These are phyloP conservation scores for Sebastes nivosus DNA, from an alignment of 2,797 vertebrate species.

Conservation along the genomic window DNA sequence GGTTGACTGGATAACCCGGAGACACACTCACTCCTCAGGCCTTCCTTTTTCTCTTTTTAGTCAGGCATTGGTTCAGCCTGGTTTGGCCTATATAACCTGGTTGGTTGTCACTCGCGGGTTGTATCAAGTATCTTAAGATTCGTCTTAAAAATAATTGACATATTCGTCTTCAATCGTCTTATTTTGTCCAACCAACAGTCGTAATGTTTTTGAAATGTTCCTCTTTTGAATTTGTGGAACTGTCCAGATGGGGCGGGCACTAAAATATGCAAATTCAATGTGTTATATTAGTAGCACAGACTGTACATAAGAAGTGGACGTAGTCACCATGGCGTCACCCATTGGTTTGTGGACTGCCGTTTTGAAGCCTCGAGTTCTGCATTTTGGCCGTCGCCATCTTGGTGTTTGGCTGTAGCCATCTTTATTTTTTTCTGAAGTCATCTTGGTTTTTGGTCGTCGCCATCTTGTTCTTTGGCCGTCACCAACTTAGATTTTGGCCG, in stretches of 20 bases:
- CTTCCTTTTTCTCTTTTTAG: background rate
- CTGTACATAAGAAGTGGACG: no score
- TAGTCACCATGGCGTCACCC: fast-evolving
- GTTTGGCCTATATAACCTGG: background rate
- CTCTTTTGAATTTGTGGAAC: background rate
- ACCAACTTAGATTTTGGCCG: no score
- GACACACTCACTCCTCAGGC: constrained; percentile 1
- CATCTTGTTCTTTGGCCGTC: no score
- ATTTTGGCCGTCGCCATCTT: no score
- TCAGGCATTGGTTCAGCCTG: background rate
- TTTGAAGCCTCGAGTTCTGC: no score
- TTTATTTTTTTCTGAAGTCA: no score
- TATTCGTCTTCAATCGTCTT: background rate
- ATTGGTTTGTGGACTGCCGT: fast-evolving
- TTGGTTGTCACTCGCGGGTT: background rate
- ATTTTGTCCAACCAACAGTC: background rate
- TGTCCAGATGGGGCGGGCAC: no score
- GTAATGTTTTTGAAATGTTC: background rate
- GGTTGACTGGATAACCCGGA: constrained; percentile 42
- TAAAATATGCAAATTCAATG: no score
- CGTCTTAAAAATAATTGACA: fast-evolving
- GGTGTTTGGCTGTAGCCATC: no score
- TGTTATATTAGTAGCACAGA: no score
- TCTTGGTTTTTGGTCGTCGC: no score
- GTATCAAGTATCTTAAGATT: background rate